Evolutionary conservation across 2,888 invertebrate genomes (phyloP).

Genomic region (Oxycera nigricornis): DNA sequence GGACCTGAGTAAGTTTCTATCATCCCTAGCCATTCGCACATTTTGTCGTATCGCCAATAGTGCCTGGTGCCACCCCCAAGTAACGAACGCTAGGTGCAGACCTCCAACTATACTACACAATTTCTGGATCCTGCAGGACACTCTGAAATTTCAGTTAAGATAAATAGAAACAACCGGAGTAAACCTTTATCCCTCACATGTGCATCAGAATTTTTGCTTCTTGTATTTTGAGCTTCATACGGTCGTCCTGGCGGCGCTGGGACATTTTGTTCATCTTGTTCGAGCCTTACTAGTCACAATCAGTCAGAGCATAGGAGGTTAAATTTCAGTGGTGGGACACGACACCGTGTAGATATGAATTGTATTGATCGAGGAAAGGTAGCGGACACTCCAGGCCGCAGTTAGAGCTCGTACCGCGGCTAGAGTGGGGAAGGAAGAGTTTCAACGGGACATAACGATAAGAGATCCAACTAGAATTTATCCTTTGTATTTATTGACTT

Average conservation of each 20-base stretch:
- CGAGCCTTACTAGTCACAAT: slow-evolving; percentile 29
- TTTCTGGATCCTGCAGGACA: slow-evolving; percentile 13
- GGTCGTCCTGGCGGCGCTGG: slow-evolving; percentile 8
- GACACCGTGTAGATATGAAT: slow-evolving; percentile 18
- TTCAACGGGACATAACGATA: slow-evolving; percentile 4
- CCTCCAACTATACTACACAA: neutral
- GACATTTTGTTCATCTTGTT: slow-evolving; percentile 34
- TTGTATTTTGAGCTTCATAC: slow-evolving; percentile 35
- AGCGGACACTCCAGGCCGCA: neutral
- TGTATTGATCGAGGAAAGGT: slow-evolving; percentile 19
- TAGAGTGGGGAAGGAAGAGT: neutral
- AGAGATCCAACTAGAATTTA: slow-evolving; percentile 11
- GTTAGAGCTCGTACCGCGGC: neutral
- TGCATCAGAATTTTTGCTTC: slow-evolving; percentile 39
- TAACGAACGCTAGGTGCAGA: slow-evolving; percentile 13
- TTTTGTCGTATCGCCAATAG: slow-evolving; percentile 37
- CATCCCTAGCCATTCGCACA: slow-evolving; percentile 39
- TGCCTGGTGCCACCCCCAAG: slow-evolving; percentile 40
- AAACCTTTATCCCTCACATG: slow-evolving; percentile 38
- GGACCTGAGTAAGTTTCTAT: slow-evolving; percentile 45
- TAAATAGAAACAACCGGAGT: slow-evolving; percentile 39
- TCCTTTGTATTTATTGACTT: slow-evolving; percentile 32
- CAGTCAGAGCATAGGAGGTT: slow-evolving; percentile 13
- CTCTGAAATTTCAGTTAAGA: slow-evolving; percentile 39
- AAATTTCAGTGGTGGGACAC: neutral